phyloP scores from a whole-genome alignment of 2,113 vertebrate genomes.

The Podocnemis expansa region DNA sequence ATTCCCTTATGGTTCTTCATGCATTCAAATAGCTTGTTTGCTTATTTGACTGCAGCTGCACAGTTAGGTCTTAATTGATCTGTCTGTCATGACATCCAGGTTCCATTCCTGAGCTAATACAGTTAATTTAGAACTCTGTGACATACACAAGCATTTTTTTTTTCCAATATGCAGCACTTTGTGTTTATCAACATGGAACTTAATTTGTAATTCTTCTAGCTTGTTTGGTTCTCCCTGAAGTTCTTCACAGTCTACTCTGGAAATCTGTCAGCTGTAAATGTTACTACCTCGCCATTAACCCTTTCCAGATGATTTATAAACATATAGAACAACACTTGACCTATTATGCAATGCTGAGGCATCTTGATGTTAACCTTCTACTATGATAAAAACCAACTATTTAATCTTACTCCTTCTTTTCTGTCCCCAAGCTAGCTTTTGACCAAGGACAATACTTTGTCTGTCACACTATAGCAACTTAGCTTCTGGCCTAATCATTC shows the following conservation, averaged over 20 bases:
- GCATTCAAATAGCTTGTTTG: background rate
- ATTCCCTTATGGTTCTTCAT: background rate
- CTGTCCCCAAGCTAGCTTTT: background rate
- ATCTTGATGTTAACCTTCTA: background rate
- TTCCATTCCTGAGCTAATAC: background rate
- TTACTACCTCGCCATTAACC: background rate
- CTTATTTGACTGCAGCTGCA: background rate
- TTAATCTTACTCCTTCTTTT: background rate
- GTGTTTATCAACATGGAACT: background rate
- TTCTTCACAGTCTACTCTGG: background rate
- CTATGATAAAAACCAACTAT: background rate
- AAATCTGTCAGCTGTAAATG: background rate
- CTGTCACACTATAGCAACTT: background rate
- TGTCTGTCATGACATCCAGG: background rate
- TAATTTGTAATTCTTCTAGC: background rate
- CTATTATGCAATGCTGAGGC: background rate
- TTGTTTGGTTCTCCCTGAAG: background rate
- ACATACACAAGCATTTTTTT: background rate
- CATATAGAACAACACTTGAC: background rate
- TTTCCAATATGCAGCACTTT: background rate
- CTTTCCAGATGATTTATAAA: background rate
- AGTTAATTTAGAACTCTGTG: background rate
- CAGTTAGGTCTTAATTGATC: background rate
- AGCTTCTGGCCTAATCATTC: background rate
- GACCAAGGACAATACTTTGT: background rate